Base-by-base conservation (phyloP, 2,113 vertebrate species). In the Malurus cyaneus region DNA sequence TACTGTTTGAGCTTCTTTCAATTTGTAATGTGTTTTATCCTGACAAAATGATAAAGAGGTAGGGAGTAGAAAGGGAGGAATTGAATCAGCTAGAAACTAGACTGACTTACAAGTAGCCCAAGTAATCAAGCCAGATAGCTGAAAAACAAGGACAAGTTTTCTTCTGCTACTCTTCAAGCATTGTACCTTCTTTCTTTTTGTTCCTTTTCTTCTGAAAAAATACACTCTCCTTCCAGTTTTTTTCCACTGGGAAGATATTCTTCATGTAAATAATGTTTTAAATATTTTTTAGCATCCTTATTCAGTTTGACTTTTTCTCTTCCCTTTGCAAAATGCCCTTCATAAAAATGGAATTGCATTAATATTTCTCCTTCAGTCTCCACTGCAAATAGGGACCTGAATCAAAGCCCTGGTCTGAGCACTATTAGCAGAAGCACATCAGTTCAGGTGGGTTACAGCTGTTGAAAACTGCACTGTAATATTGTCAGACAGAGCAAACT, bases 11-110 rank as follows among this genome's bases (percentile, higher is more conserved):
- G 12, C 41, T 82, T 49, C 87, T 71, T 71, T n/a, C 42, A 73
- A 50, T 76, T 88, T 72, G 34, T 73, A 79, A 86, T 36, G 31
- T 70, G 47, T 66, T 86, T 91, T 84, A 86, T 46, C 49, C 57
- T 96, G 92, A 65, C 61, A 91, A 89, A 77, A 82, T 64, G 70
- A 82, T 53, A n/a, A 81, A 89, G 59, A 95, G 23, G 41, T 23
- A 70, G 42, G n/a, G 49, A 92, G 28, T 26, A 60, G 28, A 76
- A 86, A 72, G 67, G 50, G 29, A 85, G 66, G 62, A 86, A 85
- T 3, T 16, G 79, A 91, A 70, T 82, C 62, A 94, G 53, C 50
- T 41, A 32, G n/a, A 92, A 70, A 79, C 49, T 24, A 80, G 54
- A 86, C 25, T 69, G 82, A 90, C 53, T 82, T 69, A 23, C 14